phyloP scores from a whole-genome alignment of 2,113 vertebrate species.

The Dryoscopus gambensis region DNA sequence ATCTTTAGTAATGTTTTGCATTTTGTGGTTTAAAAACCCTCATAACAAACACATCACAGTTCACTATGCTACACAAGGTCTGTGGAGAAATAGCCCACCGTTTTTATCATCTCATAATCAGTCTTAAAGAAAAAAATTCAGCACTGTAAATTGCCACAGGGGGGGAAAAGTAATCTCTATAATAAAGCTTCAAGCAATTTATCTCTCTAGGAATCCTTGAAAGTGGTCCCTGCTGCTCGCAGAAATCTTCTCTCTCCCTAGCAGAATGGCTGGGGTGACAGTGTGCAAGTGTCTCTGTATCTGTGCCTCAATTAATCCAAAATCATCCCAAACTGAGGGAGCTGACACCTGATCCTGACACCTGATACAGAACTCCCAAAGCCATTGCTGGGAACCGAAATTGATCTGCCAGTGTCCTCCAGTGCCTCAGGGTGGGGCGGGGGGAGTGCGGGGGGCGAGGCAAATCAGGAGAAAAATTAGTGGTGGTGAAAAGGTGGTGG shows the following conservation, averaged over 20 bases:
- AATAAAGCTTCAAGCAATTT: neutral
- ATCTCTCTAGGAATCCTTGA: neutral
- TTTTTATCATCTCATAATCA: neutral
- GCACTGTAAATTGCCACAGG: neutral
- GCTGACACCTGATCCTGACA: neutral
- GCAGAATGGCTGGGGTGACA: neutral
- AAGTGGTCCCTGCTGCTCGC: neutral
- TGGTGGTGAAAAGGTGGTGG: neutral
- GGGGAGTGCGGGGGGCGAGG: neutral
- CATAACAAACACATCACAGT: neutral
- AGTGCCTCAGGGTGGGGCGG: no score
- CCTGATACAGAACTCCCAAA: neutral
- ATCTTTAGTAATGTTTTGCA: neutral
- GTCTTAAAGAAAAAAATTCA: neutral
- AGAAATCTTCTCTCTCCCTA: neutral
- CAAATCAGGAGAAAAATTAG: neutral
- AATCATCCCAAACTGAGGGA: neutral
- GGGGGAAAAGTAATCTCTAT: neutral
- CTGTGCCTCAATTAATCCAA: neutral
- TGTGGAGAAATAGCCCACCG: neutral
- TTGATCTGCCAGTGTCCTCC: neutral
- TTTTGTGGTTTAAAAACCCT: neutral
- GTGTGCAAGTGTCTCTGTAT: fast-evolving
- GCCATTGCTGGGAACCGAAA: neutral
- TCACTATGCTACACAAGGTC: neutral